Evolutionary conservation across 2,888 invertebrate species (phyloP).

Genomic region (Sycophila texana): DNA sequence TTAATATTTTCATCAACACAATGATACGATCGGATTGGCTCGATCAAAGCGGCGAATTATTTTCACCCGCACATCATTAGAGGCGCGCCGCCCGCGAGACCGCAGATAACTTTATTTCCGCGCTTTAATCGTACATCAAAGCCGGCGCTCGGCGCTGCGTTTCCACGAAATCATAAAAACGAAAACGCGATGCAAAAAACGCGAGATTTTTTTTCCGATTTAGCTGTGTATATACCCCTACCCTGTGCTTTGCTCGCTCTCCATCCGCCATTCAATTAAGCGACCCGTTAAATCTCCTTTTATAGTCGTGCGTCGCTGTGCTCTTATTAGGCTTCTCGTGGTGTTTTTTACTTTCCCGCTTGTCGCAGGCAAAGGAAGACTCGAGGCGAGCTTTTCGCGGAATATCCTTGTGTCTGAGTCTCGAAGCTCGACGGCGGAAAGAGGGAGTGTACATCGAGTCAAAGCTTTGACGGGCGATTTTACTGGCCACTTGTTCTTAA

Average conservation of each 20-base stretch:
- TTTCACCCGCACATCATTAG: neutral
- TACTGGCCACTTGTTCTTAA: neutral
- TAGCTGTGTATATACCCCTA: neutral
- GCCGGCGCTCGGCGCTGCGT: neutral
- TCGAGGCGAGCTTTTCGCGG: neutral
- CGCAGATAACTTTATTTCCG: neutral
- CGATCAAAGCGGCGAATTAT: conserved; percentile 4
- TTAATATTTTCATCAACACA: neutral
- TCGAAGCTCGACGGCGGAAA: too few species aligned
- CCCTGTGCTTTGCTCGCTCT: neutral
- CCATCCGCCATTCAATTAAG: conserved; percentile 25
- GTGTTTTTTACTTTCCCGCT: neutral
- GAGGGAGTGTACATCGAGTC: neutral
- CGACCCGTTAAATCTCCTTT: conserved; percentile 27
- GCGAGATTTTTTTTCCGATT: neutral
- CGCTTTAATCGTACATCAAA: conserved; percentile 23
- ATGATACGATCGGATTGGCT: neutral
- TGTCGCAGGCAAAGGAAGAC: too few species aligned
- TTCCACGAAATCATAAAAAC: neutral
- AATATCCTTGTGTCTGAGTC: neutral
- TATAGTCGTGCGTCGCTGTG: neutral
- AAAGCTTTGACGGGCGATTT: neutral
- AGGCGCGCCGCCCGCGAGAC: neutral
- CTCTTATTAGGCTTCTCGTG: neutral
- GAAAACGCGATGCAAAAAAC: neutral